Evolutionary conservation across 2,797 vertebrate species (phyloP), one percentile per base, ranked within the genome.

Genomic region (Cottoperca gobio): DNA sequence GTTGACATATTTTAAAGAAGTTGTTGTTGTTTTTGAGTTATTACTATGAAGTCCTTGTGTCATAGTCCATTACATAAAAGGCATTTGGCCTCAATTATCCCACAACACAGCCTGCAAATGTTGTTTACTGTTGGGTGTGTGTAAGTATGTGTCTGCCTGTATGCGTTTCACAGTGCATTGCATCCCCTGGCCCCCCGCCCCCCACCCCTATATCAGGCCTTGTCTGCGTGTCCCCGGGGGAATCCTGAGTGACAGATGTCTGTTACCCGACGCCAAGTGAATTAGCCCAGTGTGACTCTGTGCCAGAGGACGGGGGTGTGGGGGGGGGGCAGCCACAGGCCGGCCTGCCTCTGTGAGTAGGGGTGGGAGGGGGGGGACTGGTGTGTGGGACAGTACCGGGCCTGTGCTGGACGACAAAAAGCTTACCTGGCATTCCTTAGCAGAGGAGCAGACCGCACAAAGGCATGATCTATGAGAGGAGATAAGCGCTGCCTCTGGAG

Each of bases 161-260:
- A 54, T 83, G 76, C 66, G 14, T 89, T 89, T 78, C 73, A 84
- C 85, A 85, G 81, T 81, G 76, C 87, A 88, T 90, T 89, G 82
- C 87, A 91, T 86, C 73, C 66, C 48, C 26, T 69, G 60, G 3
- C 43, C 57, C 37, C 53, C 66, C 67, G 68, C 73, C 74, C 74
- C 69, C 70, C 71, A 65, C 79, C 76, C 76, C 65, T 72, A 69
- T 86, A 89, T 87, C 83, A 84, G 85, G 69, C 90, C 78, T 82
- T 84, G 81, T 85, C 87, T 89, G 76, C 72, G 70, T 81, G 86
- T 93, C 91, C 91, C 92, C 19, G 6, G 85, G 88, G 93, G 87
- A 89, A 86, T 89, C 84, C 87, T 92, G 89, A 93, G 89, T 93
- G 94, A 93, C 93, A 94, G 93, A 94, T 94, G 94, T 93, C 93